Conservation (phyloP, 2,888 invertebrate species). For the Scaptomyza tumidula region DNA sequence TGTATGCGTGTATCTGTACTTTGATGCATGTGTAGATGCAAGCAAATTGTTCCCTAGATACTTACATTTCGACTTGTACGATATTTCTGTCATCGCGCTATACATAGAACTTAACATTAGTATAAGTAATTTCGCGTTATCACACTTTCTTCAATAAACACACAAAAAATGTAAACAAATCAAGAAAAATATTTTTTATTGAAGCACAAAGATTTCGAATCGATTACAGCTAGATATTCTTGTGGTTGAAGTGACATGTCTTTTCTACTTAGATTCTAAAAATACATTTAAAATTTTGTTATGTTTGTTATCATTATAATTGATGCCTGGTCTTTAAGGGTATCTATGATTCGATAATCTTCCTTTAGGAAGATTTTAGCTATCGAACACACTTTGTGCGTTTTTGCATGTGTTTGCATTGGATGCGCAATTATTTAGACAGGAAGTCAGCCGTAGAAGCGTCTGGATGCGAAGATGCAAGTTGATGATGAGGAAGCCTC, state of each 20-base stretch:
- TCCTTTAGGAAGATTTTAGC: neutral
- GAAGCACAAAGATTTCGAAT: too few species aligned
- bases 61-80: neutral
- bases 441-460: constrained; percentile 63
- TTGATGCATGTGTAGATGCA: constrained; percentile 21
- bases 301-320: too few species aligned
- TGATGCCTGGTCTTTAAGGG: neutral
- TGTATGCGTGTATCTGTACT: constrained; percentile 17
- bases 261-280: too few species aligned
- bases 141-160: neutral
- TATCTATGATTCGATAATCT: constrained; percentile 11
- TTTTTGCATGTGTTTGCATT: constrained; percentile 56
- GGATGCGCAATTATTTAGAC: constrained; percentile 68
- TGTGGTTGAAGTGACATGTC: too few species aligned
- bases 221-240: too few species aligned
- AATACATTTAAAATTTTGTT: too few species aligned
- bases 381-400: constrained; percentile 3
- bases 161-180: too few species aligned
- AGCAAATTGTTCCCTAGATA: constrained; percentile 10
- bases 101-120: neutral
- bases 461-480: constrained; percentile 28
- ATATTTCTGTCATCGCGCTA: neutral
- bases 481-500: constrained; percentile 15
- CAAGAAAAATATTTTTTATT: too few species aligned
- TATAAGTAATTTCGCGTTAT: neutral